Evolutionary conservation across 2,113 vertebrate species (phyloP).

Genomic region (Hydrolagus affinis): DNA sequence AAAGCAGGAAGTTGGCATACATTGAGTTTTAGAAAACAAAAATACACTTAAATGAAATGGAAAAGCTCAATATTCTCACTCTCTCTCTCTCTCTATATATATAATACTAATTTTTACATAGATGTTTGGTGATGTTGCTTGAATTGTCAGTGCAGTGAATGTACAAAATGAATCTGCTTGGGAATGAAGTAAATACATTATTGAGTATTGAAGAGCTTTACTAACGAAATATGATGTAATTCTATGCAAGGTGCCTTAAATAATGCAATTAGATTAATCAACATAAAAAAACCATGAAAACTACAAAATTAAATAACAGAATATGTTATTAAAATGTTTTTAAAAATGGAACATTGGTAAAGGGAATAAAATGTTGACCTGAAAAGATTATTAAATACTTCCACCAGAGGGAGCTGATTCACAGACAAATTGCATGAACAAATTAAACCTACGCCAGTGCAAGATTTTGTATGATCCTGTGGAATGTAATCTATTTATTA

Average conservation of each 20-base stretch:
- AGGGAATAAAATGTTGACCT: background rate
- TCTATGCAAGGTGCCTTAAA: background rate
- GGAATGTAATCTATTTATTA: slow-evolving; percentile 6
- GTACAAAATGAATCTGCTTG: background rate
- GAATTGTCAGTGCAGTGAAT: background rate
- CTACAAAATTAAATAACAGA: background rate
- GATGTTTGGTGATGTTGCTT: background rate
- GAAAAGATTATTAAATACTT: background rate
- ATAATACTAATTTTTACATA: background rate
- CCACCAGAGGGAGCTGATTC: slow-evolving; percentile 11
- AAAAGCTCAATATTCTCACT: too few relatives aligned
- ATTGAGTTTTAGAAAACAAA: too few relatives aligned
- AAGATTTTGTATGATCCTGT: background rate
- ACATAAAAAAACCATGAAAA: background rate
- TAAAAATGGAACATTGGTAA: background rate
- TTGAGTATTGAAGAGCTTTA: background rate
- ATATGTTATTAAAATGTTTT: background rate
- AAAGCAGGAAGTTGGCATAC: too few relatives aligned
- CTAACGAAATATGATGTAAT: background rate
- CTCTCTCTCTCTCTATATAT: background rate
- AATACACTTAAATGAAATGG: too few relatives aligned
- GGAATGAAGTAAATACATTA: background rate
- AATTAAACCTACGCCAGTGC: background rate
- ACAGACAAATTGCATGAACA: background rate
- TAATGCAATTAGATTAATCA: background rate